Conservation (phyloP, 2,797 vertebrate species). For the Synaphobranchus kaupii region DNA sequence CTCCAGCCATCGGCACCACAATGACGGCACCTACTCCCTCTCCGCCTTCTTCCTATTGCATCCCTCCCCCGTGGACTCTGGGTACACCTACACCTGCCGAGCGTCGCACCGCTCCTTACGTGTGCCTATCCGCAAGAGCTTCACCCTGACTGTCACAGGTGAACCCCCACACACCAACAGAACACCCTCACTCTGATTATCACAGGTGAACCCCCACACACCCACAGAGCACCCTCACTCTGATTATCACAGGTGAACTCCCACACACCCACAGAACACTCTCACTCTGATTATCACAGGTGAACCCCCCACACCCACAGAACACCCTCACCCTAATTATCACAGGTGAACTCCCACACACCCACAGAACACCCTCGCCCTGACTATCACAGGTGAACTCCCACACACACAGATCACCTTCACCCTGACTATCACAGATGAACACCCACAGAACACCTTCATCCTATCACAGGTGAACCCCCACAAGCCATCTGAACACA, state of each 20-base stretch:
- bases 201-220: not conserved
- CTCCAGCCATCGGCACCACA: slow-evolving; percentile 71
- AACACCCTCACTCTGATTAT: not conserved
- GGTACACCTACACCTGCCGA: slow-evolving; percentile 66
- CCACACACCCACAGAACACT: not conserved
- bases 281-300: not conserved
- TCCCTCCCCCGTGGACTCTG: slow-evolving; percentile 55
- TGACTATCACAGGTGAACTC: too few species aligned
- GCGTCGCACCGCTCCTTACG: slow-evolving; percentile 71
- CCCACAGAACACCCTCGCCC: too few species aligned
- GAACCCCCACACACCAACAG: slow-evolving; percentile 9
- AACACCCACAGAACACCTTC: too few species aligned
- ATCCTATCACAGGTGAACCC: too few species aligned
- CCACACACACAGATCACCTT: too few species aligned
- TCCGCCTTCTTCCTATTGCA: slow-evolving; percentile 73
- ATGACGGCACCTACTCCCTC: slow-evolving; percentile 68
- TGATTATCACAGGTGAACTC: not conserved
- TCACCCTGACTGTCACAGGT: slow-evolving; percentile 64
- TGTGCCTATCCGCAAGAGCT: slow-evolving; percentile 68
- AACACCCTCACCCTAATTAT: too few species aligned
- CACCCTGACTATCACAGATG: too few species aligned
- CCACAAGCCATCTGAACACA: too few species aligned
- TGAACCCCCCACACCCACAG: not conserved
- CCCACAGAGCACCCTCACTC: slow-evolving; percentile 5
- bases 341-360: too few species aligned